A percentile compares a stretch with the other conserved stretches of the same genome.
Conservation (phyloP, 2,797 vertebrate genomes). For the Ptychobarbus kaznakovi region DNA sequence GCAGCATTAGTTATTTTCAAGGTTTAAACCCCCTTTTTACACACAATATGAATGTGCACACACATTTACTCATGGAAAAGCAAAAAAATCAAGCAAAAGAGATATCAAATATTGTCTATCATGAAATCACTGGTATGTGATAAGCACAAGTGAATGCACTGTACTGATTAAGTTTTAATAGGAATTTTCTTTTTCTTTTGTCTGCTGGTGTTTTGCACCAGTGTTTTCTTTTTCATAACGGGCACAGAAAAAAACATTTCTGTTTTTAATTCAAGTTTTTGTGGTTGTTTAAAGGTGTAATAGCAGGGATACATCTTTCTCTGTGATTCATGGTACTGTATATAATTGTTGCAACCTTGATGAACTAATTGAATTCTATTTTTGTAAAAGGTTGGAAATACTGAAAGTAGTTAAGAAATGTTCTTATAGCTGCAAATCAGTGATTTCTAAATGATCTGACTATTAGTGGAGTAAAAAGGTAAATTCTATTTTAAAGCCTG, state of each 20-base stretch:
- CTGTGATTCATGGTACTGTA: not conserved
- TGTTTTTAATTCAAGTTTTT: not conserved
- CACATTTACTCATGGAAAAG: conserved; percentile 44
- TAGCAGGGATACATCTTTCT: not conserved
- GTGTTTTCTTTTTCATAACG: not conserved
- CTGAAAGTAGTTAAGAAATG: too few relatives aligned
- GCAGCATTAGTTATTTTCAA: conserved; percentile 40
- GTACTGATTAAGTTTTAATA: conserved; percentile 49
- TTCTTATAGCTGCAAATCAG: too few relatives aligned
- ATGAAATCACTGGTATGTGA: not conserved
- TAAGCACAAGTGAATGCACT: conserved; percentile 34
- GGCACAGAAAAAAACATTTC: not conserved
- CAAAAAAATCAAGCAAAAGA: conserved; percentile 14
- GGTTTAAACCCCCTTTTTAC: not conserved
- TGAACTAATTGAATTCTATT: too few relatives aligned
- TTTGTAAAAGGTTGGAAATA: too few relatives aligned
- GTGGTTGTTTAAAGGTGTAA: not conserved
- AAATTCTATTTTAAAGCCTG: too few relatives aligned
- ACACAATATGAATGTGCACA: conserved; percentile 14
- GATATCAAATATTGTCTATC: not conserved
- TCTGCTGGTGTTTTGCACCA: not conserved
- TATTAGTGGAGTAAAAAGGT: too few relatives aligned
- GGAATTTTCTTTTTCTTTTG: not conserved
- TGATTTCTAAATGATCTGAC: too few relatives aligned
- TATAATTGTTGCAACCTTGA: too few relatives aligned